phyloP scores from a whole-genome alignment of 2,113 vertebrate genomes.

The Ginglymostoma cirratum region DNA sequence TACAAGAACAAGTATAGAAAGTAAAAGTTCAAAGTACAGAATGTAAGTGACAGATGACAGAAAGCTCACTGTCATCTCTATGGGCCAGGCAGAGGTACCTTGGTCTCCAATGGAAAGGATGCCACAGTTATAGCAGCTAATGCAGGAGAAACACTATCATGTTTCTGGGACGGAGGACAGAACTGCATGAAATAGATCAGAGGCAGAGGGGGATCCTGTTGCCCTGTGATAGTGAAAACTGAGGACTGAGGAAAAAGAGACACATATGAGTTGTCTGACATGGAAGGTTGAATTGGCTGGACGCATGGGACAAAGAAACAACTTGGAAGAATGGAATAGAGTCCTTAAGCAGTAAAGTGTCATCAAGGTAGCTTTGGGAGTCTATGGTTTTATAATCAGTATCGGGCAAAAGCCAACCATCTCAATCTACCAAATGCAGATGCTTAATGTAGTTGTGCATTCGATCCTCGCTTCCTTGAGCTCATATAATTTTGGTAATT shows the following conservation, averaged over 20 bases:
- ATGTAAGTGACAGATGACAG: background rate
- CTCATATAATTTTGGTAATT: background rate
- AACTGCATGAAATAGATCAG: background rate
- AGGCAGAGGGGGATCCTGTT: background rate
- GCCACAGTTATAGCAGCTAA: background rate
- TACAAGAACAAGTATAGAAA: background rate
- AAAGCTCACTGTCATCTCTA: background rate
- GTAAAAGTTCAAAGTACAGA: background rate
- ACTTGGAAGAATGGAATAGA: background rate
- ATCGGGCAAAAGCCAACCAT: too few species aligned
- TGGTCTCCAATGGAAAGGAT: background rate
- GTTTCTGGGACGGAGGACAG: background rate
- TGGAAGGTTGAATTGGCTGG: background rate
- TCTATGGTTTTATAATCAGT: background rate
- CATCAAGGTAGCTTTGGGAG: background rate
- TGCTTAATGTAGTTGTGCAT: background rate
- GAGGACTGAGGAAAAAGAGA: background rate
- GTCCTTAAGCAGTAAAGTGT: background rate
- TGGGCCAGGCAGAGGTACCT: too few species aligned
- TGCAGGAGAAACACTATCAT: background rate
- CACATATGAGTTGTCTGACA: background rate
- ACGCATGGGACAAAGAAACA: background rate
- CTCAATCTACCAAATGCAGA: background rate
- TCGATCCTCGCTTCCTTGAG: background rate
- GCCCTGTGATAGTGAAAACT: background rate